phyloP scores from a whole-genome alignment of 2,113 vertebrate genomes.

The Tupaia chinensis region DNA sequence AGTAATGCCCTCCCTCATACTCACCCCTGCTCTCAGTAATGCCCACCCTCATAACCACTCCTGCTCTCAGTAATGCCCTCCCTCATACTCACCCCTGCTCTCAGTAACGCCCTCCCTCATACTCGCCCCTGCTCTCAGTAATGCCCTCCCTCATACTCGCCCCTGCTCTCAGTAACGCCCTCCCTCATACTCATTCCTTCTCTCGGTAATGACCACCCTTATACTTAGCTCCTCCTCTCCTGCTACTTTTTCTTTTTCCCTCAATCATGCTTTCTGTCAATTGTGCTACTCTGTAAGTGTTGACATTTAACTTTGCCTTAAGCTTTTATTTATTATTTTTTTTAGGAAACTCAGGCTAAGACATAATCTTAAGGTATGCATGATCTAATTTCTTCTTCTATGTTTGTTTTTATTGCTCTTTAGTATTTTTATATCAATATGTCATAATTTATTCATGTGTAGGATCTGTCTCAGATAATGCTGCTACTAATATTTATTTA shows the following conservation, averaged over 20 bases:
- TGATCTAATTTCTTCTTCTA: background rate
- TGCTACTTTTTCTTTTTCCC: background rate
- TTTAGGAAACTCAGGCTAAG: background rate
- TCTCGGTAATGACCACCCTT: too few species aligned
- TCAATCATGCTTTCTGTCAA: background rate
- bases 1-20: too few species aligned
- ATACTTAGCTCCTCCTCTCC: background rate
- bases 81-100: too few species aligned
- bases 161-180: background rate
- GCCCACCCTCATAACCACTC: too few species aligned
- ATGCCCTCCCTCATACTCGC: too few species aligned
- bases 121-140: too few species aligned
- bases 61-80: too few species aligned
- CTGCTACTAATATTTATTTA: background rate
- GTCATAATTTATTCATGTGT: background rate
- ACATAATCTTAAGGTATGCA: background rate
- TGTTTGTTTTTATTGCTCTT: background rate
- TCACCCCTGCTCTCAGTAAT: too few species aligned
- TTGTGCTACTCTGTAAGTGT: background rate
- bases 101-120: too few species aligned
- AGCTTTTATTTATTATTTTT: too few species aligned
- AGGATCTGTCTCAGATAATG: background rate
- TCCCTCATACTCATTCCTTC: background rate
- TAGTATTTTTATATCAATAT: background rate
- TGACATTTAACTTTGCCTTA: background rate